A percentile compares a stretch with the other conserved stretches of the same genome.
phyloP scores from a whole-genome alignment of 2,797 vertebrate genomes.

The Gymnocypris eckloni region DNA sequence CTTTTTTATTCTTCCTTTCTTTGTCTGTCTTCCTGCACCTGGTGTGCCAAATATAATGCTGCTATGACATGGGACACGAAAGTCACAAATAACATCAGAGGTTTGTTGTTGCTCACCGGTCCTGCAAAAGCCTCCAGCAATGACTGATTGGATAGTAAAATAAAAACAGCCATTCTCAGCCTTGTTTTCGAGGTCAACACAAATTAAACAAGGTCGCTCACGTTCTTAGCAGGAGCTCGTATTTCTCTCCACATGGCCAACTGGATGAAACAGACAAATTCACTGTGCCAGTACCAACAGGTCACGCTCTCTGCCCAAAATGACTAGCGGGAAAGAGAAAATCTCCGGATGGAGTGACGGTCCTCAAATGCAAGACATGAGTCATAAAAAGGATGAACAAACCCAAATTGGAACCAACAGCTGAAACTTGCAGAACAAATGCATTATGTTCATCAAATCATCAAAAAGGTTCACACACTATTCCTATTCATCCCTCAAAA shows the following conservation, averaged over 20 bases:
- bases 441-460: neutral
- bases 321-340: constrained; percentile 6
- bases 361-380: neutral
- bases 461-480: neutral
- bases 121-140: constrained; percentile 11
- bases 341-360: neutral
- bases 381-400: neutral
- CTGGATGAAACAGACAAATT: constrained; percentile 3
- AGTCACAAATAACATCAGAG: constrained; percentile 23
- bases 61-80: neutral
- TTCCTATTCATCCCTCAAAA: neutral
- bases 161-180: neutral
- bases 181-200: constrained; percentile 4
- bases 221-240: neutral
- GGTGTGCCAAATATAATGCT: neutral
- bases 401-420: neutral
- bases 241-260: neutral
- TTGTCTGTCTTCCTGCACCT: constrained; percentile 10
- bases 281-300: neutral
- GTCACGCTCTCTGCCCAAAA: neutral
- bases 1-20: neutral
- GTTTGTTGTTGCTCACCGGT: neutral
- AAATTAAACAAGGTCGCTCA: constrained; percentile 20
- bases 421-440: neutral
- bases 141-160: constrained; percentile 21